Evolutionary conservation across 2,797 vertebrate genomes (phyloP), one percentile per base, ranked within the genome.

Genomic region (Gymnoscopelus microlampas): DNA sequence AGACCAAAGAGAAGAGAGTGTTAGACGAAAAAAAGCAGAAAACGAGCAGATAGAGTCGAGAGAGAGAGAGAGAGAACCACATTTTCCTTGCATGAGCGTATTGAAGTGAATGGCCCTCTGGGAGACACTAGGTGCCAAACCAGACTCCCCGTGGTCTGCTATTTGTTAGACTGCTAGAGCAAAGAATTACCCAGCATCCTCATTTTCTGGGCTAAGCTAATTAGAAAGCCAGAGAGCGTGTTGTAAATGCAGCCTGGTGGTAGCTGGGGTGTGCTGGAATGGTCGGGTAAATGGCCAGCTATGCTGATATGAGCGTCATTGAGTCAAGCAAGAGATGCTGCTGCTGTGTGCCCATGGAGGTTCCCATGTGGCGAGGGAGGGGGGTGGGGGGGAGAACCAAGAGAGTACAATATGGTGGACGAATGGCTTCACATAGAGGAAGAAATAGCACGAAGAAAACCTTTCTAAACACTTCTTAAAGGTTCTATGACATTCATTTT

Each of bases 91-190:
- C 64, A 71, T 57, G 71, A 69, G 64, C 82, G 81, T 81, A 80
- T 74, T 39, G 13, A 73, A 80, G 79, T 84, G 82, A 91, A 88
- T 80, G 76, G 80, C 74, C 76, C 86, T 82, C 85, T 83, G 10
- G 83, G 82, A 81, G 82, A 65, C 83, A 88, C 61, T 77, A 76
- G 81, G 79, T 88, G 81, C 84, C 78, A 83, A 19, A 72, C 74
- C 50, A 55, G 76, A 14, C 75, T 88, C 84, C 83, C 84, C 65
- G 78, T 60, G 68, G 81, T 79, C 82, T 74, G 71, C 87, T 89
- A 79, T 83, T 90, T 90, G 91, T 92, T 89, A 87, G 85, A 88
- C 88, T 92, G 91, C 88, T 91, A 86, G 91, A 93, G 91, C 90
- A 90, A 88, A 91, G 91, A 88, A 91, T 93, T 91, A 86, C 88